Base-by-base conservation (phyloP, 1,140 invertebrate species). In the Gryon sp. region DNA sequence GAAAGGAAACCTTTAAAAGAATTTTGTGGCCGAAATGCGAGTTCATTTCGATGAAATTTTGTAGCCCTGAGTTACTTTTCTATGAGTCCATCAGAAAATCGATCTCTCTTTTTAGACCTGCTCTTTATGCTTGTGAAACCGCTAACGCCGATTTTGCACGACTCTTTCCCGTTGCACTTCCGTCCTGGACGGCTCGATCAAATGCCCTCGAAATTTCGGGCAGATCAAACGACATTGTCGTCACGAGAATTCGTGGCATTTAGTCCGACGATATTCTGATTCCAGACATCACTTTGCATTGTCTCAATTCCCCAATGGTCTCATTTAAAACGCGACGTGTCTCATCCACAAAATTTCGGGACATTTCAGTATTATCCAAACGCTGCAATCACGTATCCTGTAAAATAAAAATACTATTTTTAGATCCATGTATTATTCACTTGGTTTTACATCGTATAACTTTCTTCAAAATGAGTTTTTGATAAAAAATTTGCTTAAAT, bases 41-140 rank as follows among this genome's bases (percentile, higher is more conserved):
- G 46, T 40, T 32, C 55, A 69, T 76, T 69, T 69, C 18, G 28
- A 50, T 48, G 26, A 57, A 69, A 76, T 76, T 76, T 76, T 43
- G 38, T 59, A 52, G 59, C 59, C 52, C 59, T 76, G 41, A n/a
- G 50, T 57, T 20, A 57, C 55, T 63, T 76, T 76, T 76, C 48
- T 45, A 48, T 36, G 62, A 65, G 46, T 76, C 57, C 57, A 76
- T 63, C 63, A 53, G 63, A 63, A 76, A 76, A 76, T 76, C 73
- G 73, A 76, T 69, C 63, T 60, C 46, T 63, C 62, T 24, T 52
- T 62, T 75, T 48, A 38, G 48, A 55, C 36, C 40, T 14, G 46
- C 26, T 57, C 60, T 75, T 75, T 68, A 66, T 75, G 46, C 41
- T 32, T 20, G 20, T 36, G 24, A 68, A 75, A 75, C 55, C 62